phyloP scores from a whole-genome alignment of 2,888 invertebrate species.

The Oscheius sp. region DNA sequence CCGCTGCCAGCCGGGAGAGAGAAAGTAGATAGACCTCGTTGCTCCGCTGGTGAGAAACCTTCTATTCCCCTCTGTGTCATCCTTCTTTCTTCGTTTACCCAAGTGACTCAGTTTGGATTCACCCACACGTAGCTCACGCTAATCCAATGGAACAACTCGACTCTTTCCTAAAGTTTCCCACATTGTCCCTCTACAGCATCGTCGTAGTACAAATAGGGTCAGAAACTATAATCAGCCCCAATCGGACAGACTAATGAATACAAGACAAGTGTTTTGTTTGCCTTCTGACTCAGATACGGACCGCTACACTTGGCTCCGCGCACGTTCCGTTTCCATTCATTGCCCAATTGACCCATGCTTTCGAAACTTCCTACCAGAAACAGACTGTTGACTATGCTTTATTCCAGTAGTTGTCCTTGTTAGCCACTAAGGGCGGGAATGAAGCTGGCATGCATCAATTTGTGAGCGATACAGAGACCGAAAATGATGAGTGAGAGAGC shows the following conservation, averaged over 20 bases:
- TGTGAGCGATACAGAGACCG: too few relatives aligned
- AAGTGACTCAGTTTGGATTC: not conserved
- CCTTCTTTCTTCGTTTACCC: too few relatives aligned
- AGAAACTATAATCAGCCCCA: not conserved
- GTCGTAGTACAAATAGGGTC: too few relatives aligned
- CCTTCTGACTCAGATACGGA: slow-evolving; percentile 30
- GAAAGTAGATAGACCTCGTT: not conserved
- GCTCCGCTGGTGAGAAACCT: not conserved
- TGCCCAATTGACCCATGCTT: not conserved
- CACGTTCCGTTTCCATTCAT: slow-evolving; percentile 14
- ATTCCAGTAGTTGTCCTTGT: too few relatives aligned
- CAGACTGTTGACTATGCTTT: too few relatives aligned
- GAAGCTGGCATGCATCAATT: too few relatives aligned
- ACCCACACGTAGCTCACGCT: not conserved
- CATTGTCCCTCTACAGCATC: too few relatives aligned
- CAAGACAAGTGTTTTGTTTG: slow-evolving; percentile 38
- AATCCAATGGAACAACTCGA: slow-evolving; percentile 1
- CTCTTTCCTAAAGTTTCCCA: not conserved
- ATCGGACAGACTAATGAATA: slow-evolving; percentile 33
- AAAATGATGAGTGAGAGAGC: too few relatives aligned
- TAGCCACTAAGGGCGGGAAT: too few relatives aligned
- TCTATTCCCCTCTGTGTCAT: not conserved
- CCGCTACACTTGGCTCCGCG: slow-evolving; percentile 25
- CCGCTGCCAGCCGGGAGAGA: slow-evolving; percentile 7
- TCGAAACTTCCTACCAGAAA: too few relatives aligned